phyloP scores from a whole-genome alignment of 1,140 invertebrate species.

The Magallana angulata region DNA sequence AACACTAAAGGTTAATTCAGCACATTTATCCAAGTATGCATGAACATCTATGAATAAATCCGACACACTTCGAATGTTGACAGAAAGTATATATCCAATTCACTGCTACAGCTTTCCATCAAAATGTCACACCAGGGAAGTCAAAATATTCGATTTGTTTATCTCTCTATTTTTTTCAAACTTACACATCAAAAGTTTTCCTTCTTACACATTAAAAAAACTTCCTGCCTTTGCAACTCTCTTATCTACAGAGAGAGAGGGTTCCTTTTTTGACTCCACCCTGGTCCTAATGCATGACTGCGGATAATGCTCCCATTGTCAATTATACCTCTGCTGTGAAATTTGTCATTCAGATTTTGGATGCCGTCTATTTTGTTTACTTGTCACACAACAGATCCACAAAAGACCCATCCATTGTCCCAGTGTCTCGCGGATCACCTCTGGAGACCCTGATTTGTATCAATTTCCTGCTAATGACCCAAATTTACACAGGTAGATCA shows the following conservation, averaged over 20 bases:
- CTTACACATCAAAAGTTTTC: background rate
- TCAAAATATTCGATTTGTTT: background rate
- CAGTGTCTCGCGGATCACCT: background rate
- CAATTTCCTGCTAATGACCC: conserved; percentile 35
- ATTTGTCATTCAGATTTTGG: conserved; percentile 7
- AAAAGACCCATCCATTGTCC: background rate
- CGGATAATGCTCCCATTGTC: background rate
- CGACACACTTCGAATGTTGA: background rate
- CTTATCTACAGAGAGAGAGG: background rate
- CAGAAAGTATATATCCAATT: background rate
- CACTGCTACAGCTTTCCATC: background rate
- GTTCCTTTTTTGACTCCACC: background rate
- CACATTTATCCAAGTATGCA: conserved; percentile 7
- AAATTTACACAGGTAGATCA: background rate
- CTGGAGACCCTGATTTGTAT: background rate
- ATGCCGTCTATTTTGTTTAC: conserved; percentile 1
- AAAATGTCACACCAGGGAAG: background rate
- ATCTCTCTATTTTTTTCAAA: background rate
- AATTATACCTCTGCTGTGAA: conserved; percentile 29
- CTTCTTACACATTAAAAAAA: background rate
- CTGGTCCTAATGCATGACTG: background rate
- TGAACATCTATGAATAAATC: conserved; percentile 29
- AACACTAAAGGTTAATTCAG: background rate
- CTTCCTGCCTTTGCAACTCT: background rate
- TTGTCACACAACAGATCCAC: background rate